phyloP scores from a whole-genome alignment of 1,140 invertebrate genomes.

The Phocides pigmalion region DNA sequence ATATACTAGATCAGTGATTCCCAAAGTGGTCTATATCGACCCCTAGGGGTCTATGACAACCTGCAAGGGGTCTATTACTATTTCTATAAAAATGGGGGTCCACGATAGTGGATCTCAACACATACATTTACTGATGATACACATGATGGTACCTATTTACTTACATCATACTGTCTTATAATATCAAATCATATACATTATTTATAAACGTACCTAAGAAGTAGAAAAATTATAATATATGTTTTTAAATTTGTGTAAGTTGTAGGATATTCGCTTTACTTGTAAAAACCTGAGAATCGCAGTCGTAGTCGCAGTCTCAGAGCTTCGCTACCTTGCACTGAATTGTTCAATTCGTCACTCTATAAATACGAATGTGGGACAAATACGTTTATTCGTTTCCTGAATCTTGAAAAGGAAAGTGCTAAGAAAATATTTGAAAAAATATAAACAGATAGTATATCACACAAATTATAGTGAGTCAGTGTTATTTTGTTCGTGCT shows the following conservation, averaged over 20 bases:
- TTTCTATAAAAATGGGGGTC: conserved; percentile 12
- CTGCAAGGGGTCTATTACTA: too few relatives aligned
- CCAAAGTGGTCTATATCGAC: conserved; percentile 25
- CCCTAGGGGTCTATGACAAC: background rate
- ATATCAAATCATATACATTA: conserved; percentile 41
- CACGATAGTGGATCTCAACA: conserved; percentile 41
- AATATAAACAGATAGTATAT: conserved; percentile 19
- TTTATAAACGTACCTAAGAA: conserved; percentile 31
- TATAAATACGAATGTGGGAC: conserved; percentile 26
- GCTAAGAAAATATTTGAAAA: conserved; percentile 22
- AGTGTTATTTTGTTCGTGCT: conserved; percentile 29
- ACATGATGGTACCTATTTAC: conserved; percentile 42
- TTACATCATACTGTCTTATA: conserved; percentile 40
- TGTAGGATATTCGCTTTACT: conserved; percentile 39
- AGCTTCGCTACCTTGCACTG: conserved; percentile 6
- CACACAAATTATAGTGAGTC: conserved; percentile 11
- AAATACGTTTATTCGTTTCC: conserved; percentile 18
- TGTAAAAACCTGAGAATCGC: conserved; percentile 24
- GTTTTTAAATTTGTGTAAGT: conserved; percentile 36
- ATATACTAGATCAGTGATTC: background rate
- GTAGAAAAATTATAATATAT: conserved; percentile 34
- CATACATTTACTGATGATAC: too few relatives aligned
- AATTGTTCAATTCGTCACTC: background rate
- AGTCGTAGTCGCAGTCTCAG: conserved; percentile 6
- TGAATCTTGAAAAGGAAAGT: background rate